These are phyloP conservation scores for Tipula unca DNA, from an alignment of 2,888 invertebrate genomes.

Conservation along the genomic window DNA sequence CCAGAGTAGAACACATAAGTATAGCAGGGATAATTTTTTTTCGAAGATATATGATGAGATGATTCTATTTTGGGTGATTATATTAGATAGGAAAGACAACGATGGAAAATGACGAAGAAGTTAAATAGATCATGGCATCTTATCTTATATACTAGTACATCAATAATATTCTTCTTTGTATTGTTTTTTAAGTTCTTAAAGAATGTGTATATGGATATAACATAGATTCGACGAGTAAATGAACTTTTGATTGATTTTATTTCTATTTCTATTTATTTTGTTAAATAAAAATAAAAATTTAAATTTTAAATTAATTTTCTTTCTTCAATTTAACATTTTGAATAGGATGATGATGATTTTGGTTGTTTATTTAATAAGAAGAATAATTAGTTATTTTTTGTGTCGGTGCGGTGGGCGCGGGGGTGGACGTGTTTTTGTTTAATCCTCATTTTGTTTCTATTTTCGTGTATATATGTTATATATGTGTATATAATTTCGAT, in stretches of 20 bases:
- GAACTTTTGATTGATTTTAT: conserved; percentile 8
- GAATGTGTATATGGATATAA: background rate
- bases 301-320: background rate
- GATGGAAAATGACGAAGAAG: background rate
- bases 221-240: background rate
- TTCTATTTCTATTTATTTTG: background rate
- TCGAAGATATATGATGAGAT: background rate
- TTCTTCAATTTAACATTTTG: background rate
- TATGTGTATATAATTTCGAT: background rate
- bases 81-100: background rate
- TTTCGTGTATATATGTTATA: too few species aligned
- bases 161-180: background rate
- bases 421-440: background rate
- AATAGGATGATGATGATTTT: background rate
- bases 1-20: background rate
- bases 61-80: background rate
- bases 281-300: background rate
- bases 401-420: background rate
- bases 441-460: background rate
- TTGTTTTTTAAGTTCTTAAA: background rate
- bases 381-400: background rate
- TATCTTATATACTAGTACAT: background rate
- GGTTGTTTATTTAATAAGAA: background rate
- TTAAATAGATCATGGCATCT: background rate
- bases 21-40: background rate